Evolutionary conservation across 2,797 vertebrate genomes (phyloP), one percentile per base, ranked within the genome.

Genomic region (Diplodus puntazzo): DNA sequence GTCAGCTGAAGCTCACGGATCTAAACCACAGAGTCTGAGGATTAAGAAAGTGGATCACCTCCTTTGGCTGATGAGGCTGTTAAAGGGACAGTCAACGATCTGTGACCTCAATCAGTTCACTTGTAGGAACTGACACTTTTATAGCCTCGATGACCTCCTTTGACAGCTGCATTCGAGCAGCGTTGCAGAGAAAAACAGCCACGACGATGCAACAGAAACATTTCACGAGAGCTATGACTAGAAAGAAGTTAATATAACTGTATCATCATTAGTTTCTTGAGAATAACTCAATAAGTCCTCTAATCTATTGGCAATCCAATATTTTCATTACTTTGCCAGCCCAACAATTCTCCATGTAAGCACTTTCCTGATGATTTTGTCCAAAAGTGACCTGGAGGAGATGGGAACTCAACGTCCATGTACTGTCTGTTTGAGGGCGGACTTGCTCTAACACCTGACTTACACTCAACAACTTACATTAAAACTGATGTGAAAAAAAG

Each of bases 1-100:
- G 84, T 82, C 81, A 73, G 83, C 80, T 55, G 69, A 73, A 83
- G 84, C 65, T 66, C 71, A 21, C 52, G 43, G 72, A 88, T 86
- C 64, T 81, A 17, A 11, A 69, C 80, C 18, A n/a, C 59, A 50
- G 68, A 80, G 73, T 68, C 58, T 8, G 39, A 79, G 90, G 90
- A 92, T 92, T 91, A 91, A 78, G 79, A 87, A 89, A 90, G 85
- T 88, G 61, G 88, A 92, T 92, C 83, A 77, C 65, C 75, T 91
- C 69, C 73, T 89, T 84, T 50, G n/a, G 61, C 75, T 86, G 77
- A 84, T 79, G 80, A 84, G 85, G 85, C 73, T 84, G 87, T 90
- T 90, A 91, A 92, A 91, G 84, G 68, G 30, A 70, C 85, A 82
- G 85, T 57, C 42, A 61, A 58, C 5, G 1, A 57, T 71, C 20